Evolutionary conservation across 37 sponge, comb jelly and placozoan species (phyloP).

Genomic region (Halisarca cf. caerulea): DNA sequence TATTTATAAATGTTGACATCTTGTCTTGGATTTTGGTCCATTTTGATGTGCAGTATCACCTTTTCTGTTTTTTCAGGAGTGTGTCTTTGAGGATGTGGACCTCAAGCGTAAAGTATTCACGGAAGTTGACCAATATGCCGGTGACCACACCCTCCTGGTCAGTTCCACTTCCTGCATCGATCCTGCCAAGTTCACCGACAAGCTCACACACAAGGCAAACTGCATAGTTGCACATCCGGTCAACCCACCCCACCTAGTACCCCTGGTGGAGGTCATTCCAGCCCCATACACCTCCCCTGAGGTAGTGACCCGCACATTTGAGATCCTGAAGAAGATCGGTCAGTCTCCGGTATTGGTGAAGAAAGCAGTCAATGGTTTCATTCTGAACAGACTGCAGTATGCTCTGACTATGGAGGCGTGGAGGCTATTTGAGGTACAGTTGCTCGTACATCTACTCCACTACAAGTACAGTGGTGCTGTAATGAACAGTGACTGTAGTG

Average conservation of each 20-base stretch:
- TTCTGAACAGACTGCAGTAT: slow-evolving; percentile 94
- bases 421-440: slow-evolving; percentile 90
- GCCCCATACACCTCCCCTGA: slow-evolving; percentile 73
- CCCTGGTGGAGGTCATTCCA: slow-evolving; percentile 89
- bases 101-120: slow-evolving; percentile 85
- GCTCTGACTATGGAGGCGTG: slow-evolving; percentile 96
- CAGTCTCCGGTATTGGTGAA: slow-evolving; percentile 82
- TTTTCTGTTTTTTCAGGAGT: slow-evolving; percentile 59
- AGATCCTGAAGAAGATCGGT: slow-evolving; percentile 76
- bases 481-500: not conserved
- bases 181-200: slow-evolving; percentile 78
- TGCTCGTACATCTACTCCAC: too few relatives aligned
- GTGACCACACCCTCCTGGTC: slow-evolving; percentile 69
- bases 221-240: slow-evolving; percentile 96
- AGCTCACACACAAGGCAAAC: slow-evolving; percentile 69
- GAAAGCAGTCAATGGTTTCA: slow-evolving; percentile 92
- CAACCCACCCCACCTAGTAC: slow-evolving; percentile 86
- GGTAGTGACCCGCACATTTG: slow-evolving; percentile 41
- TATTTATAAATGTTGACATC: too few relatives aligned
- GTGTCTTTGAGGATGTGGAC: slow-evolving; percentile 87
- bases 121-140: slow-evolving; percentile 65
- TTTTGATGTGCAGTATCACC: too few relatives aligned
- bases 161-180: slow-evolving; percentile 94
- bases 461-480: too few relatives aligned
- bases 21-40: too few relatives aligned